Evolutionary conservation across 2,888 invertebrate species (phyloP), one percentile per base, ranked within the genome.

Genomic region (Trichacis sp.): DNA sequence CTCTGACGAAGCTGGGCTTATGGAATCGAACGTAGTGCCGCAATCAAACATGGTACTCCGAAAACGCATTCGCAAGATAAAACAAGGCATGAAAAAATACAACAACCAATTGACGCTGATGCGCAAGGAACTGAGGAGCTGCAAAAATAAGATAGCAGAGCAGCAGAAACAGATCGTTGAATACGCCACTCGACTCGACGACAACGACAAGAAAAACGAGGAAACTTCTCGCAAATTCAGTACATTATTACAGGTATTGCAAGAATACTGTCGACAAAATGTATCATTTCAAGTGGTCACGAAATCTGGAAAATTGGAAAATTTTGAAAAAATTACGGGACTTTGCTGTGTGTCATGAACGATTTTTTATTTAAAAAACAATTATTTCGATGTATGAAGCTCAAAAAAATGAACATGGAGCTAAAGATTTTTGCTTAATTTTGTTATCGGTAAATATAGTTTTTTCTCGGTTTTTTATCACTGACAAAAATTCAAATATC

Each of bases 121-220:
- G 80, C 90, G 93, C 58, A 91, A 91, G 77, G 95, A 95, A 78
- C 84, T 95, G 53, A 89, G 92, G 73, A 89, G 88, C 64, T 94
- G 93, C 82, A 94, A 93, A 80, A 89, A 92, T 56, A 94, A 94
- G 85, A 91, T 94, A 5, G 91, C 90, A 0, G 92, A 94, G 58
- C 95, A 95, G 80, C 93, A 94, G 77, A 94, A 94, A 77, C 94
- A 93, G 80, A 91, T 94, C 45, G 88, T 90, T 0, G 93, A 93
- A 73, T 94, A 93, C 80, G 93, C 93, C 0, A 92, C 91, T 78
- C 89, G 94, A n/a, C 87, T 95, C 65, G 95, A 95, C 76, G 95
- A 95, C 77, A 93, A 94, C 74, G 95, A 95, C 77, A 95, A 94
- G 85, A 95, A 95, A 81, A 94, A 94, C 81, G 95, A 95, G 78